Evolutionary conservation across 2,888 invertebrate genomes (phyloP).

Genomic region (Noctua janthina): DNA sequence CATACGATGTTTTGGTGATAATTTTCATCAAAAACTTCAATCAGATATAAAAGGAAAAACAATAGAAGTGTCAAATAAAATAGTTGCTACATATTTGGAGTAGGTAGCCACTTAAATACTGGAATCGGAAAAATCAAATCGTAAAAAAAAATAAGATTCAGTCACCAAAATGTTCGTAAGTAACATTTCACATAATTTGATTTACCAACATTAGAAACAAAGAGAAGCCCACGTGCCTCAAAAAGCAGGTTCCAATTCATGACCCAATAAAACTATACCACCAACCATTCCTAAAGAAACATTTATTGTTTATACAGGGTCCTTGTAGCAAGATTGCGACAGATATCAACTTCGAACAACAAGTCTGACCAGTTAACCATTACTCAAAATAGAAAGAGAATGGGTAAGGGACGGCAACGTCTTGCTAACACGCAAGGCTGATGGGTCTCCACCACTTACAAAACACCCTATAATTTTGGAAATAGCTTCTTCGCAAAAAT

Average conservation of each 20-base stretch:
- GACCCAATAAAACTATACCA: constrained; percentile 23
- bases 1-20: not conserved
- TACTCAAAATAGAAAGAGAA: constrained; percentile 64
- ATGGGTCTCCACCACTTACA: constrained; percentile 38
- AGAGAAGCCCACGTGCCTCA: constrained; percentile 13
- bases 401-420: constrained; percentile 46
- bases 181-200: not conserved
- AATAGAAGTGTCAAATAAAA: not conserved
- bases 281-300: constrained; percentile 27
- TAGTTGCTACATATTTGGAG: too few relatives aligned
- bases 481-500: constrained; percentile 26
- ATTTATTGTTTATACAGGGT: constrained; percentile 53
- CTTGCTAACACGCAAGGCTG: constrained; percentile 50
- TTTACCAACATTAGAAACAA: not conserved
- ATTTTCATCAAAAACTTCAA: not conserved
- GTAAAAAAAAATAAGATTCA: not conserved
- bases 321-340: constrained; percentile 55
- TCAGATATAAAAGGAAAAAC: not conserved
- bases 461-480: constrained; percentile 39
- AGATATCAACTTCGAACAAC: constrained; percentile 54
- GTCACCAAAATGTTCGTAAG: not conserved
- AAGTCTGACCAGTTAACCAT: constrained; percentile 60
- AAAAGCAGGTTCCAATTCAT: constrained; percentile 9
- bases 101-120: too few relatives aligned
- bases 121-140: too few relatives aligned